These are phyloP conservation scores for Cataglyphis altisquamis DNA, from an alignment of 2,888 invertebrate species.

Conservation along the genomic window DNA sequence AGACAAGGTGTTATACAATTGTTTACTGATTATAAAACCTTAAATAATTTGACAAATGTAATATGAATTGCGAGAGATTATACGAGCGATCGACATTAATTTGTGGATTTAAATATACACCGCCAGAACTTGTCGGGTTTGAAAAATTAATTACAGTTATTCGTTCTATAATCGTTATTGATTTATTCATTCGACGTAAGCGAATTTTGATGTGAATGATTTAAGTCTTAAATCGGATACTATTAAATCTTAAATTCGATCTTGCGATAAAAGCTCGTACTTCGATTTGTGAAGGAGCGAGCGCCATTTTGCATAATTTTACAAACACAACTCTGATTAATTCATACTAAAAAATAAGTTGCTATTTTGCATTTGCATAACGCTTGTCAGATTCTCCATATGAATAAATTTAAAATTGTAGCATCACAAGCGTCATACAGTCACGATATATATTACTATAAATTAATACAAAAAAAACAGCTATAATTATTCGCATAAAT, in stretches of 20 bases:
- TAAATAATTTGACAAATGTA: not conserved
- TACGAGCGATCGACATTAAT: not conserved
- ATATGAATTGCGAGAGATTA: not conserved
- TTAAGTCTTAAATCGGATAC: not conserved
- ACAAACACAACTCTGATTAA: not conserved
- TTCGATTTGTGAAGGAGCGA: not conserved
- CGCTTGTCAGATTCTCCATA: not conserved
- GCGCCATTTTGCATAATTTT: not conserved
- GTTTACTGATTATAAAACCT: not conserved
- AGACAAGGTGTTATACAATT: not conserved
- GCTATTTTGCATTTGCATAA: not conserved
- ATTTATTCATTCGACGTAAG: not conserved
- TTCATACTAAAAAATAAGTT: not conserved
- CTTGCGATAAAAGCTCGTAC: not conserved
- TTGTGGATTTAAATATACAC: not conserved
- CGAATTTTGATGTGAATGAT: not conserved
- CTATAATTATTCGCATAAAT: not conserved
- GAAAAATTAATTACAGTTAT: not conserved
- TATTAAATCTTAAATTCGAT: slow-evolving; percentile 5
- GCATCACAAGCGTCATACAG: not conserved
- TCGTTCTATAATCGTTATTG: not conserved
- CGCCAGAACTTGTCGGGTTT: not conserved
- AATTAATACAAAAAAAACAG: not conserved
- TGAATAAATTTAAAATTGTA: not conserved
- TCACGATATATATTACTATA: not conserved